A percentile compares a stretch with the other conserved stretches of the same genome.
Conservation (phyloP, 2,888 invertebrate species). For the Pelosia muscerda region DNA sequence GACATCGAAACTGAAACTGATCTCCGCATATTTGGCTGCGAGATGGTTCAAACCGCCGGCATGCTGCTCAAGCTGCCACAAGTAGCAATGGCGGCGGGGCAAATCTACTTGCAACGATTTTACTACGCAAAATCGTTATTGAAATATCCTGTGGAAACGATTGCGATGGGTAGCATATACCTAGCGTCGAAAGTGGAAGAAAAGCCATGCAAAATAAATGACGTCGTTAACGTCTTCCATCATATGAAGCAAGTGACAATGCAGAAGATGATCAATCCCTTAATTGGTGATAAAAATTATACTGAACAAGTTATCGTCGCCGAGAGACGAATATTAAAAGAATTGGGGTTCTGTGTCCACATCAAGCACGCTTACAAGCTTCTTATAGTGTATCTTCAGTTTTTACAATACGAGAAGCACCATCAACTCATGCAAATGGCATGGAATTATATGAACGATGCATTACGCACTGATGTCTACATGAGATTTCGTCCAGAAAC, state of each 20-base stretch:
- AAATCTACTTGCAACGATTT: slow-evolving; percentile 98
- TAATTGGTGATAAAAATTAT: slow-evolving; percentile 97
- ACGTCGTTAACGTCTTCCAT: slow-evolving; percentile 99
- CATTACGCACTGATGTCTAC: slow-evolving; percentile 88
- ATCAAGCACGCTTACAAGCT: slow-evolving; percentile 99
- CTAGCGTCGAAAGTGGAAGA: slow-evolving; percentile 99
- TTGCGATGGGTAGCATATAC: slow-evolving; percentile 99
- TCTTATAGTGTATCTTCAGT: slow-evolving; percentile 98
- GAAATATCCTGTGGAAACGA: slow-evolving; percentile 98
- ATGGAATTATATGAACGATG: slow-evolving; percentile 99
- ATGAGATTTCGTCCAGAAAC: slow-evolving; percentile 98
- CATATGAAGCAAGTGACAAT: slow-evolving; percentile 98
- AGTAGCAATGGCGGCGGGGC: slow-evolving; percentile 99
- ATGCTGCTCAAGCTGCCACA: slow-evolving; percentile 98
- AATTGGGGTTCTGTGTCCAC: slow-evolving; percentile 99
- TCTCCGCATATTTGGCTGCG: slow-evolving; percentile 97
- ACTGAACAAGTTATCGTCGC: slow-evolving; percentile 98
- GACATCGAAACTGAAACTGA: slow-evolving; percentile 96
- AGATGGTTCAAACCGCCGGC: slow-evolving; percentile 98
- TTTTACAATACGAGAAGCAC: slow-evolving; percentile 95
- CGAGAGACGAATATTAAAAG: slow-evolving; percentile 97
- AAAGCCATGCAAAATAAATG: slow-evolving; percentile 97
- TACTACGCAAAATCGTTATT: slow-evolving; percentile 99
- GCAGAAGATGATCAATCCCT: slow-evolving; percentile 95
- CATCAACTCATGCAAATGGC: slow-evolving; percentile 90